A percentile compares a stretch with the other conserved stretches of the same genome.
phyloP scores from a whole-genome alignment of 1,140 invertebrate species.

The Eufriesea mexicana region DNA sequence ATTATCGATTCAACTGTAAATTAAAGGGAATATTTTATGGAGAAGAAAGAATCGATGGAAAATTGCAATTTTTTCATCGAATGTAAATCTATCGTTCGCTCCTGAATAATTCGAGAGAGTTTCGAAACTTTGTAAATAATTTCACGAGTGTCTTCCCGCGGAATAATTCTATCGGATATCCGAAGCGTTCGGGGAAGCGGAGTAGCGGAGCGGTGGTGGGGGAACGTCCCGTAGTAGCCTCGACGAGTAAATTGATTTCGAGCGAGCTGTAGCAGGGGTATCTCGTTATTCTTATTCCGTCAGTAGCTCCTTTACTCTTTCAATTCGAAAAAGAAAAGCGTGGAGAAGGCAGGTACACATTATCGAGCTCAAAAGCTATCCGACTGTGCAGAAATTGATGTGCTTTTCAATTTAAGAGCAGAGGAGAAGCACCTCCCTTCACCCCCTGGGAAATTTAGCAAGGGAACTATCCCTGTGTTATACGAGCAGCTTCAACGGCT shows the following conservation, averaged over 20 bases:
- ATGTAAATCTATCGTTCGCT: no score
- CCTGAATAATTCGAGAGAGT: no score
- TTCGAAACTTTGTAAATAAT: no score
- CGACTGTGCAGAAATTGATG: not conserved
- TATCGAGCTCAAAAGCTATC: not conserved
- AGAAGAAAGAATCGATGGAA: no score
- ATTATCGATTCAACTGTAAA: no score
- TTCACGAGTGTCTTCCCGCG: no score
- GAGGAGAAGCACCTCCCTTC: not conserved
- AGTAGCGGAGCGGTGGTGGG: fast-evolving
- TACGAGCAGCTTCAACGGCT: not conserved
- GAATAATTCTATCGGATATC: no score
- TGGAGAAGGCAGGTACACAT: no score
- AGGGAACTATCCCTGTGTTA: not conserved
- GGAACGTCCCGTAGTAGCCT: not conserved
- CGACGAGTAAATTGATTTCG: not conserved
- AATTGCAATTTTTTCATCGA: no score
- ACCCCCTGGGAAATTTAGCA: constrained; percentile 19
- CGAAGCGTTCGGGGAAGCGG: no score
- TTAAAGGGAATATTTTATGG: no score
- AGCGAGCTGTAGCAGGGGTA: not conserved
- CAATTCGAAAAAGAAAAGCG: not conserved
- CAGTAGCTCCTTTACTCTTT: not conserved
- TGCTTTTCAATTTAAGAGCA: not conserved
- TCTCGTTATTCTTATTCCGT: not conserved